Conservation (phyloP, 2,113 vertebrate genomes). For the Bombycilla garrulus region DNA sequence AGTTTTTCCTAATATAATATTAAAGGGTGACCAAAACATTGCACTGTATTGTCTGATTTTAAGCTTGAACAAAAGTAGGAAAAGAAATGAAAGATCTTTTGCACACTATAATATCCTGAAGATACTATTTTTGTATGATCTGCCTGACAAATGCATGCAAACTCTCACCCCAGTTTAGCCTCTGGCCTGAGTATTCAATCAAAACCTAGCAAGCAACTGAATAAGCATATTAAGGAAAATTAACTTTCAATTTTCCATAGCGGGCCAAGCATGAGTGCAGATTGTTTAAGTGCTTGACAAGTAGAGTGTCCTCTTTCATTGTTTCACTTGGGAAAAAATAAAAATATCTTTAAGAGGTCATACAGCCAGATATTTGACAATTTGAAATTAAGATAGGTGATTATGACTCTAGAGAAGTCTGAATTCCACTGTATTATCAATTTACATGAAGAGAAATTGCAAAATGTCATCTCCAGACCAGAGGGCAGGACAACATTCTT, state of each 20-base stretch:
- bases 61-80: not conserved
- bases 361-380: not conserved
- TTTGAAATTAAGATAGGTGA: not conserved
- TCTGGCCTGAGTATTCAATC: not conserved
- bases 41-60: not conserved
- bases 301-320: not conserved
- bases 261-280: not conserved
- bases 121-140: not conserved
- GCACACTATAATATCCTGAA: not conserved
- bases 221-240: not conserved
- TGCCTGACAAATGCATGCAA: not conserved
- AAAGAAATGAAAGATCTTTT: not conserved
- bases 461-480: not conserved
- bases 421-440: not conserved
- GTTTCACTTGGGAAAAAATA: not conserved
- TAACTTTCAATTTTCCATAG: not conserved
- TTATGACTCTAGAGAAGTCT: not conserved
- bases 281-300: not conserved
- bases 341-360: not conserved
- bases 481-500: not conserved
- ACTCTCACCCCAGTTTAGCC: not conserved
- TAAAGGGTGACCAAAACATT: not conserved
- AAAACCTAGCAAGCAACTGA: not conserved
- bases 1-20: not conserved
- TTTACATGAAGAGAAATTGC: not conserved